Conservation (phyloP, 1,140 invertebrate genomes). For the Sitophilus oryzae region DNA sequence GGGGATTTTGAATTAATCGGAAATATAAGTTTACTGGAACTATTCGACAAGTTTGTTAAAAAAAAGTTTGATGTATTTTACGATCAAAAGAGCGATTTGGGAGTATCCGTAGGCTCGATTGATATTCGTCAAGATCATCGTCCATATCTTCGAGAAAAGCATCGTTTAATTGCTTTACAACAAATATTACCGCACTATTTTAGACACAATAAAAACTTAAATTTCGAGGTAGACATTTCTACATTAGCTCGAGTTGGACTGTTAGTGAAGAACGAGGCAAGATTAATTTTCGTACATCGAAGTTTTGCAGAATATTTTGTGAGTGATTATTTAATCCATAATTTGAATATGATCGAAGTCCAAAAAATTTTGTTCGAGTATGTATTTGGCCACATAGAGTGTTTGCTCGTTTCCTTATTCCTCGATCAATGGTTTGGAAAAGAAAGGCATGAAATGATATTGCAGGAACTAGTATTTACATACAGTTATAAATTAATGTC, state of each 20-base stretch:
- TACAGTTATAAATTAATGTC: no score
- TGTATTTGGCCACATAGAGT: neutral
- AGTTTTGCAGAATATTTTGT: conserved; percentile 2
- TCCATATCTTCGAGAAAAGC: no score
- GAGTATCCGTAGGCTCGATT: neutral
- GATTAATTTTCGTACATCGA: neutral
- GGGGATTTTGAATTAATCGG: neutral
- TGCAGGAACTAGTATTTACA: neutral
- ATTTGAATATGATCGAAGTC: neutral
- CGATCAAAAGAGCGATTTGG: neutral
- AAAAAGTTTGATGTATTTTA: neutral
- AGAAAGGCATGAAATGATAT: neutral
- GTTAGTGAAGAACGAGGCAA: neutral
- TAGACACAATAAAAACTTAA: no score
- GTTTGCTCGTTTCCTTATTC: neutral
- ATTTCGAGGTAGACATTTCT: no score
- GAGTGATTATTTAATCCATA: neutral
- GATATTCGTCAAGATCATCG: neutral
- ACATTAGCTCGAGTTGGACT: neutral
- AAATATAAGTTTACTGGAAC: neutral
- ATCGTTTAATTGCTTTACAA: no score
- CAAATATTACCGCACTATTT: no score
- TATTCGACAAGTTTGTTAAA: neutral
- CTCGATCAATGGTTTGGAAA: neutral
- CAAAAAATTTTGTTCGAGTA: neutral